Conservation (phyloP, 2,888 invertebrate species). For the Xiphydria camelus region DNA sequence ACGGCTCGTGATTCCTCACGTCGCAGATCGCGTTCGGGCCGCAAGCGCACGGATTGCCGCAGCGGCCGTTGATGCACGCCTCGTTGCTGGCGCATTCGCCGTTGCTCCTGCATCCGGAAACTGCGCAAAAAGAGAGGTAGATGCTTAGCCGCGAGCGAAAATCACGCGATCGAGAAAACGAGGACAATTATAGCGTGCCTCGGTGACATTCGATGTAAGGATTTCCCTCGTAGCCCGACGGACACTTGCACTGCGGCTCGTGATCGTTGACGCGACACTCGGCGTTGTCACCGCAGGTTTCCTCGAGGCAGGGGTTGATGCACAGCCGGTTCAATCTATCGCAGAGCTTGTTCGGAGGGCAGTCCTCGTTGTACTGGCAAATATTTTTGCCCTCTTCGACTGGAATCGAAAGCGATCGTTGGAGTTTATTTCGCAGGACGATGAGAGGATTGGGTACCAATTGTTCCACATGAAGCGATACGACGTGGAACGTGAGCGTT, state of each 20-base stretch:
- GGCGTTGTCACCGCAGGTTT: constrained; percentile 82
- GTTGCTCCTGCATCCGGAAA: constrained; percentile 73
- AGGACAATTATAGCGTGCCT: constrained; percentile 61
- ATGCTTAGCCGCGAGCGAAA: too few species aligned
- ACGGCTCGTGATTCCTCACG: constrained; percentile 76
- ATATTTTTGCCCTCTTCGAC: constrained; percentile 63
- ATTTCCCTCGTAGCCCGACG: constrained; percentile 75
- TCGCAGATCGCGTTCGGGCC: constrained; percentile 82
- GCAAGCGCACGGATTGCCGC: constrained; percentile 77
- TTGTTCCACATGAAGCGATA: neutral
- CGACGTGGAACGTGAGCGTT: too few species aligned
- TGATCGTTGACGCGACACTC: constrained; percentile 78
- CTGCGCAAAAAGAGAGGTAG: constrained; percentile 56
- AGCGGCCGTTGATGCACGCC: constrained; percentile 78
- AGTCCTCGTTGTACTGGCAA: constrained; percentile 90
- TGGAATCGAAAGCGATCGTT: constrained; percentile 43
- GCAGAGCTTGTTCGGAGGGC: constrained; percentile 83
- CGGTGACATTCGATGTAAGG: constrained; percentile 73
- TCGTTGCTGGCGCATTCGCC: constrained; percentile 74
- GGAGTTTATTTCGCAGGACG: too few species aligned
- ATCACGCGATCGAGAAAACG: too few species aligned
- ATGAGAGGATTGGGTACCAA: neutral
- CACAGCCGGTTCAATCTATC: constrained; percentile 83
- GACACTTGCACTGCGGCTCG: constrained; percentile 76
- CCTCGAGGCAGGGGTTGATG: constrained; percentile 78